phyloP scores from a whole-genome alignment of 2,888 invertebrate species.

The Liposcelis brunnea region DNA sequence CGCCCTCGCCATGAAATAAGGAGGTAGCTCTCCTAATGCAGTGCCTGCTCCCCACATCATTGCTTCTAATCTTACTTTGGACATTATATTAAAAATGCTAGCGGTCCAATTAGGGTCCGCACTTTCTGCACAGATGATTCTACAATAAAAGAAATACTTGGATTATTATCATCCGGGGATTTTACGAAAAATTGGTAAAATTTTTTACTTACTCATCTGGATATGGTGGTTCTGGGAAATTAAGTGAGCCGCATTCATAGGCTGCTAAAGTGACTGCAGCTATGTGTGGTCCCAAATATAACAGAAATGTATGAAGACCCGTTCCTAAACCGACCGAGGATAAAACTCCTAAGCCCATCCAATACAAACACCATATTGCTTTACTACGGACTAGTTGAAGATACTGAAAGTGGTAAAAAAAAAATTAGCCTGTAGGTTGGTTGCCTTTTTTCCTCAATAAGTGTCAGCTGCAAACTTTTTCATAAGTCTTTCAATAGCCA shows the following conservation, averaged over 20 bases:
- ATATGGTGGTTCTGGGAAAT: conserved; percentile 96
- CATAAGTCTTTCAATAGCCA: too few relatives aligned
- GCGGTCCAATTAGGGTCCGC: conserved; percentile 44
- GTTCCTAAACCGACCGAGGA: conserved; percentile 97
- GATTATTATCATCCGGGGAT: not conserved
- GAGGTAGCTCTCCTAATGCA: conserved; percentile 95
- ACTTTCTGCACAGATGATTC: conserved; percentile 78
- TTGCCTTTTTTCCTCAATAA: not conserved
- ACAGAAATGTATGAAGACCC: conserved; percentile 93
- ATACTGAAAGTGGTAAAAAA: conserved; percentile 13
- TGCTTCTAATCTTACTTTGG: conserved; percentile 85
- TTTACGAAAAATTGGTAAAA: not conserved
- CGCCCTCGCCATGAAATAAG: conserved; percentile 99
- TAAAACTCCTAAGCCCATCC: conserved; percentile 85
- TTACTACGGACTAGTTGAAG: conserved; percentile 12
- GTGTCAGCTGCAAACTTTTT: too few relatives aligned
- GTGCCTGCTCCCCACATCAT: conserved; percentile 98
- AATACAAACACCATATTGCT: conserved; percentile 63
- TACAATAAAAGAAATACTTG: conserved; percentile 28
- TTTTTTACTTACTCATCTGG: conserved; percentile 67
- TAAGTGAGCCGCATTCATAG: conserved; percentile 85
- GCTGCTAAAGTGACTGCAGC: conserved; percentile 96
- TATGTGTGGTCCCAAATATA: conserved; percentile 98
- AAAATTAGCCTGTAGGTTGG: conserved; percentile 1
- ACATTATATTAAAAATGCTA: conserved; percentile 83